phyloP scores from a whole-genome alignment of 2,888 invertebrate genomes.

The Drosophila formosana region DNA sequence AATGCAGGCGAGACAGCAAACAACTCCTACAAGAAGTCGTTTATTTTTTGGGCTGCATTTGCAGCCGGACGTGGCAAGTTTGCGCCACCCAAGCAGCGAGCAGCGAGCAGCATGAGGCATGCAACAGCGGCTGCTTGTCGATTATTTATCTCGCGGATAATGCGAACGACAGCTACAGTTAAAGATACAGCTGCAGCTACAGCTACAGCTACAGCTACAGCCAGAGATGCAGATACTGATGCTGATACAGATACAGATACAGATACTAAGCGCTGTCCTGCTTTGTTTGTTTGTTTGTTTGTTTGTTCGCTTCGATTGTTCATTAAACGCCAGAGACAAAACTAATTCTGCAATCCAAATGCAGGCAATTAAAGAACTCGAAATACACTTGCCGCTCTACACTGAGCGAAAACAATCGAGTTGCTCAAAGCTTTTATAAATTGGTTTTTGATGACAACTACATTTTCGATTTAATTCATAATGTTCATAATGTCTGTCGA shows the following conservation, averaged over 20 bases:
- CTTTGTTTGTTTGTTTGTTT: slow-evolving; percentile 3
- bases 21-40: slow-evolving; percentile 12
- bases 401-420: background rate
- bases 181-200: slow-evolving; percentile 20
- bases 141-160: slow-evolving; percentile 60
- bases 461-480: too few relatives aligned
- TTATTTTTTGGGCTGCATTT: slow-evolving; percentile 21
- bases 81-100: slow-evolving; percentile 52
- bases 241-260: slow-evolving; percentile 4
- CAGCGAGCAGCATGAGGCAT: background rate
- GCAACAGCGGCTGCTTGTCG: slow-evolving; percentile 22
- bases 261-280: background rate
- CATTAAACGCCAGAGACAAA: slow-evolving; percentile 14
- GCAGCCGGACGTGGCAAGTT: slow-evolving; percentile 24
- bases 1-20: background rate
- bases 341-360: background rate
- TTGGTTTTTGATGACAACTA: background rate
- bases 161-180: slow-evolving; percentile 27
- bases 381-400: background rate
- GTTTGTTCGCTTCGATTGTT: slow-evolving; percentile 1
- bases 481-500: too few relatives aligned
- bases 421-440: too few relatives aligned
- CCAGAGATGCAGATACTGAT: slow-evolving; percentile 1
- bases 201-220: slow-evolving; percentile 21
- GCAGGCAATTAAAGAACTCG: background rate